Evolutionary conservation across 2,888 invertebrate species (phyloP).

Genomic region (Platycheirus rosarum): DNA sequence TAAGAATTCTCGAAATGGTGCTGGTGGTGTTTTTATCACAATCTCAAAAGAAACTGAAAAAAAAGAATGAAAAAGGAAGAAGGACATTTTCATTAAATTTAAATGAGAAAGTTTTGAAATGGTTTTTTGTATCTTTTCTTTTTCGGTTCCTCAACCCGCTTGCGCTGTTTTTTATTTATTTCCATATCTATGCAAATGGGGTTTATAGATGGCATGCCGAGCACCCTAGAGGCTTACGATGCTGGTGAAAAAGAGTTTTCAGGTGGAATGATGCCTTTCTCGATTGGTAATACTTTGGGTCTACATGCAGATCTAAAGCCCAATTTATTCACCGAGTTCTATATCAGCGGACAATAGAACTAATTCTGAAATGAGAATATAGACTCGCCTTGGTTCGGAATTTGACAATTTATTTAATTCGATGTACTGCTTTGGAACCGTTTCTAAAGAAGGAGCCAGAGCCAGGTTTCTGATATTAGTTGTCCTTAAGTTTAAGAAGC

Average conservation of each 20-base stretch:
- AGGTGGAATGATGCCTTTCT: neutral
- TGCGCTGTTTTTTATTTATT: constrained; percentile 56
- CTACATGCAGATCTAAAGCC: too few relatives aligned
- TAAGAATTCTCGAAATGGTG: constrained; percentile 69
- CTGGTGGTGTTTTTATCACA: constrained; percentile 56
- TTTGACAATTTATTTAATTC: too few relatives aligned
- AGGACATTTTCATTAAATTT: constrained; percentile 74
- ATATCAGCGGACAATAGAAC: too few relatives aligned
- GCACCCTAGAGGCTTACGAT: constrained; percentile 1
- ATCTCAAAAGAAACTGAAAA: constrained; percentile 41
- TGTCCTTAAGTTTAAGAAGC: too few relatives aligned
- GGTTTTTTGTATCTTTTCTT: constrained; percentile 44
- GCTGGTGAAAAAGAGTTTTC: constrained; percentile 59
- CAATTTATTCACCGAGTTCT: too few relatives aligned
- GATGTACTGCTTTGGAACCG: too few relatives aligned
- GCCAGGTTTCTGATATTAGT: too few relatives aligned
- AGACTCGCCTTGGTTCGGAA: too few relatives aligned
- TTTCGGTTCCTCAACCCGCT: constrained; percentile 62
- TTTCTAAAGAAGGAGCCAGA: too few relatives aligned
- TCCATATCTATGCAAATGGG: constrained; percentile 71
- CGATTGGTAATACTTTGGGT: neutral
- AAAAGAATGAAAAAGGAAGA: constrained; percentile 66
- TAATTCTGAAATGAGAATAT: too few relatives aligned
- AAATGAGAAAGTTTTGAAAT: constrained; percentile 72
- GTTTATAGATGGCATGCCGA: constrained; percentile 57